phyloP scores from a whole-genome alignment of 2,888 invertebrate genomes.

The Panopea generosa region DNA sequence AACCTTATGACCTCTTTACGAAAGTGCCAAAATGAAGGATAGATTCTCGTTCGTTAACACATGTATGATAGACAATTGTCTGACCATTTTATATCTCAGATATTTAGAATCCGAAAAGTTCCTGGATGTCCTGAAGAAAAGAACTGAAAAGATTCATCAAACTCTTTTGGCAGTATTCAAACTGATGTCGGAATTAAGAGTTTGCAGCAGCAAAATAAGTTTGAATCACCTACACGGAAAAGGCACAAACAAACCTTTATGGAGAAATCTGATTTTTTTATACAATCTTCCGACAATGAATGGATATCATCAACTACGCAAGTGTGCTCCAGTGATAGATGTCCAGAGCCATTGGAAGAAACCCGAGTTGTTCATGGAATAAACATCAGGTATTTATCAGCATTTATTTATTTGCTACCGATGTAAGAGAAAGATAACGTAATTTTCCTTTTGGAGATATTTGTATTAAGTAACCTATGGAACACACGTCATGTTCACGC shows the following conservation, averaged over 20 bases:
- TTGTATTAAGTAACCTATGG: no score
- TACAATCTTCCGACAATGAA: background rate
- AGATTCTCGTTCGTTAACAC: slow-evolving; percentile 5
- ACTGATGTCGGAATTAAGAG: background rate
- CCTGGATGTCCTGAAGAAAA: no score
- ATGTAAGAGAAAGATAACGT: no score
- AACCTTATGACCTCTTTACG: no score
- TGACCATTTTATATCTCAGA: slow-evolving; percentile 4
- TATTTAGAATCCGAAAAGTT: no score
- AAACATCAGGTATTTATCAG: no score
- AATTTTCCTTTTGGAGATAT: no score
- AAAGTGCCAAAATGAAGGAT: slow-evolving; percentile 4
- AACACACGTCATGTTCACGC: no score
- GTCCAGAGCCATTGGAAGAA: no score
- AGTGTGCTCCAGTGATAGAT: no score
- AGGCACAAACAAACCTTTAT: background rate
- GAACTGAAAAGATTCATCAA: background rate
- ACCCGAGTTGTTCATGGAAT: no score
- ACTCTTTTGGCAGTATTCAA: background rate
- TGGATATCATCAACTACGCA: background rate
- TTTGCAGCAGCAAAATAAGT: background rate
- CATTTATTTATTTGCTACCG: no score
- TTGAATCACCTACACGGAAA: background rate
- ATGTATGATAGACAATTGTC: slow-evolving; percentile 18
- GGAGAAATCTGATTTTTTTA: background rate